phyloP scores from a whole-genome alignment of 2,888 invertebrate genomes.

The Drosophila heteroneura region DNA sequence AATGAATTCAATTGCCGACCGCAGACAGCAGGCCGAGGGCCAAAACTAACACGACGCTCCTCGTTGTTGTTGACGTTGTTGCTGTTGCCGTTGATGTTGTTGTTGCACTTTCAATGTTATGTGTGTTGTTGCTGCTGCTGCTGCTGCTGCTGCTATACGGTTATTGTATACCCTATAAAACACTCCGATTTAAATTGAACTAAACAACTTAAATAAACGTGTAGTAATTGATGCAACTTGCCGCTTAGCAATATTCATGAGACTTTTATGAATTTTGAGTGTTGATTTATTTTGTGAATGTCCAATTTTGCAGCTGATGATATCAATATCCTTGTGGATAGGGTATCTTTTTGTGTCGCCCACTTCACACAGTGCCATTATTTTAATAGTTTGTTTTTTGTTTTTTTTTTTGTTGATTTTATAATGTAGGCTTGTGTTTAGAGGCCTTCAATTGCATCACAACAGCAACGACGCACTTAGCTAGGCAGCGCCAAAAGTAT shows the following conservation, averaged over 20 bases:
- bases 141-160: slow-evolving; percentile 15
- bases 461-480: slow-evolving; percentile 54
- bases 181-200: neutral
- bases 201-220: neutral
- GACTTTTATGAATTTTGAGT: neutral
- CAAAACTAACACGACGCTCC: slow-evolving; percentile 67
- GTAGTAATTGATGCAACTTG: neutral
- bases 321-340: neutral
- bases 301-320: neutral
- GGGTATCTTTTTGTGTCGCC: slow-evolving; percentile 22
- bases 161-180: slow-evolving; percentile 32
- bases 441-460: slow-evolving; percentile 67
- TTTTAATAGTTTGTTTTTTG: slow-evolving; percentile 24
- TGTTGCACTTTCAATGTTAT: slow-evolving; percentile 62
- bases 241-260: neutral
- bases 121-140: slow-evolving; percentile 5
- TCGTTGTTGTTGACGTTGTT: slow-evolving; percentile 48
- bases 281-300: neutral
- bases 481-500: slow-evolving; percentile 48
- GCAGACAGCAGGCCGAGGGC: slow-evolving; percentile 64
- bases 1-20: slow-evolving; percentile 80
- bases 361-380: slow-evolving; percentile 1
- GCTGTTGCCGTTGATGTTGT: slow-evolving; percentile 9
- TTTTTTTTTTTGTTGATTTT: slow-evolving; percentile 51
- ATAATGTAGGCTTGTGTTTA: slow-evolving; percentile 53